A percentile compares a stretch with the other conserved stretches of the same genome.
These are phyloP conservation scores for Sparidentex hasta DNA, from an alignment of 2,797 vertebrate species.

Conservation along the genomic window DNA sequence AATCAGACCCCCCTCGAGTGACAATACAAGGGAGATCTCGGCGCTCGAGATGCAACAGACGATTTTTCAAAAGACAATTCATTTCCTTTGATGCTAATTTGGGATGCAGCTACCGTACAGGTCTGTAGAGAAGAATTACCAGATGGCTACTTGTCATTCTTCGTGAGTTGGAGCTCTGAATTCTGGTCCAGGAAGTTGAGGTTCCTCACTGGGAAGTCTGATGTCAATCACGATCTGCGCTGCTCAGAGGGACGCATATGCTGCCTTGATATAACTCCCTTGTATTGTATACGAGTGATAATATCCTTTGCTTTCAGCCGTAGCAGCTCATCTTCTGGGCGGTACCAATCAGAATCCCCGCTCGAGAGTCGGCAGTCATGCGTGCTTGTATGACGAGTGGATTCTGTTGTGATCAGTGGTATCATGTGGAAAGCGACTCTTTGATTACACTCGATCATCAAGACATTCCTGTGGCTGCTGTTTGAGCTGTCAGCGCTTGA, in stretches of 20 bases:
- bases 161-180: constrained; percentile 47
- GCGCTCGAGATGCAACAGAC: constrained; percentile 59
- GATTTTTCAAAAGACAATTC: constrained; percentile 70
- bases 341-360: not conserved
- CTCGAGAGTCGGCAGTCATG: not conserved
- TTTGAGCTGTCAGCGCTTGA: not conserved
- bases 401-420: not conserved
- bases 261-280: constrained; percentile 17
- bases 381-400: not conserved
- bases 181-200: constrained; percentile 45
- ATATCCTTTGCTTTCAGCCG: constrained; percentile 10
- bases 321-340: constrained; percentile 6
- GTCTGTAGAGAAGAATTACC: constrained; percentile 70
- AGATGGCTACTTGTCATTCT: constrained; percentile 80
- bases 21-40: constrained; percentile 64
- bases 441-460: constrained; percentile 19
- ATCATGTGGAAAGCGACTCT: not conserved
- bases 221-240: constrained; percentile 55
- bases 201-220: constrained; percentile 38
- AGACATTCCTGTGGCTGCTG: not conserved
- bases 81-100: constrained; percentile 80
- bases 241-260: constrained; percentile 24
- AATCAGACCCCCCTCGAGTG: constrained; percentile 70
- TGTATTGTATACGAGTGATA: constrained; percentile 20
- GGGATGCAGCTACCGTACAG: constrained; percentile 60